phyloP scores from a whole-genome alignment of 2,888 invertebrate genomes.

The Crossocerus cetratus region DNA sequence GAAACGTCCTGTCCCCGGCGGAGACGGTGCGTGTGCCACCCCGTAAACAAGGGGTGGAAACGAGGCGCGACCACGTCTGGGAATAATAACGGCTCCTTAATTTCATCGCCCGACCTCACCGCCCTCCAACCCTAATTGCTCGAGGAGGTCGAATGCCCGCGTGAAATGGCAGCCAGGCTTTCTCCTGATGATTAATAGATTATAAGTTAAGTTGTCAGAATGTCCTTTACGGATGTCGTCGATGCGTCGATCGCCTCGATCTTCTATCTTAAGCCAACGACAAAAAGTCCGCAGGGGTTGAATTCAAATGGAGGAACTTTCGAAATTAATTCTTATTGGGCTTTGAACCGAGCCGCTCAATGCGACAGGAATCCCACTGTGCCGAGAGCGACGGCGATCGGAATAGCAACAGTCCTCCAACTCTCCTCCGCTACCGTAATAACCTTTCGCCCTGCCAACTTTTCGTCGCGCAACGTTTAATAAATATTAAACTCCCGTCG shows the following conservation, averaged over 20 bases:
- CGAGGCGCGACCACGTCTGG: constrained; percentile 42
- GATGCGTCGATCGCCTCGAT: no score
- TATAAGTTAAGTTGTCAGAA: no score
- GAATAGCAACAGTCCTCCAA: constrained; percentile 34
- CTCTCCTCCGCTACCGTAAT: constrained; percentile 54
- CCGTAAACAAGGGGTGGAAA: constrained; percentile 43
- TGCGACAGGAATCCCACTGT: constrained; percentile 54
- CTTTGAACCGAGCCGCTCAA: constrained; percentile 61
- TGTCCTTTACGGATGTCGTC: no score
- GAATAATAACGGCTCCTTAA: constrained; percentile 52
- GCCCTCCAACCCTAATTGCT: no score
- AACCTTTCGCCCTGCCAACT: constrained; percentile 47
- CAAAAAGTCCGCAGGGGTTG: constrained; percentile 58
- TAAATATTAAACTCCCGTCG: constrained; percentile 59
- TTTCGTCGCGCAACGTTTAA: constrained; percentile 48
- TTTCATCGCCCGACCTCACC: constrained; percentile 38
- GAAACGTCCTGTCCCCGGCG: constrained; percentile 37
- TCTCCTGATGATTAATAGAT: no score
- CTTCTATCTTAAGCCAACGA: no score
- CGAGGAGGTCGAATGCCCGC: no score
- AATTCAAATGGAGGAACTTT: constrained; percentile 63
- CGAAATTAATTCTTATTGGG: constrained; percentile 66
- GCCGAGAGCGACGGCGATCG: background rate
- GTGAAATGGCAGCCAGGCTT: no score
- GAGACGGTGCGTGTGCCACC: constrained; percentile 46